Evolutionary conservation across 2,888 invertebrate species (phyloP).

Genomic region (Pammene aurita): DNA sequence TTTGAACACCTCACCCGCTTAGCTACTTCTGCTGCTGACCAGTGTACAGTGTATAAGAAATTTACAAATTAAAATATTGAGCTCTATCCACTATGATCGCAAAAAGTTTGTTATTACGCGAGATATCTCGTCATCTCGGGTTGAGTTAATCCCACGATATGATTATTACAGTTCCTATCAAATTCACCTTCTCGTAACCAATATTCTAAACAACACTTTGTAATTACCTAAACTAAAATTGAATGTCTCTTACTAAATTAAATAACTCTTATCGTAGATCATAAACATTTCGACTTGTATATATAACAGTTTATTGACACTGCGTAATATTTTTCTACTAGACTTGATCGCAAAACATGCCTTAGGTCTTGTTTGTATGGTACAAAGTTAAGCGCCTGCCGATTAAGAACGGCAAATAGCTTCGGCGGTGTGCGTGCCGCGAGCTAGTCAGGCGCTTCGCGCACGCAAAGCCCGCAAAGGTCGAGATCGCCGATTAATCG

Average conservation of each 20-base stretch:
- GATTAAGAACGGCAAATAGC: conserved; percentile 60
- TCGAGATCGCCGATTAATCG: conserved; percentile 73
- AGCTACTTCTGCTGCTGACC: too few species aligned
- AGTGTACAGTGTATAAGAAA: too few species aligned
- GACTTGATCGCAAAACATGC: not conserved
- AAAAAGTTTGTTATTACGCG: too few species aligned
- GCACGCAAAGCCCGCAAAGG: conserved; percentile 80
- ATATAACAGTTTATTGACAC: conserved; percentile 23
- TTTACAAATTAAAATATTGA: too few species aligned
- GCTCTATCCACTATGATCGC: too few species aligned
- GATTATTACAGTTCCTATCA: too few species aligned
- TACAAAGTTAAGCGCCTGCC: conserved; percentile 60
- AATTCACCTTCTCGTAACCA: not conserved
- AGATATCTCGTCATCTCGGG: too few species aligned
- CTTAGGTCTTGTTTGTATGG: conserved; percentile 9
- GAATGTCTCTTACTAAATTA: not conserved
- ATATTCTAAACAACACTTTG: conserved; percentile 9
- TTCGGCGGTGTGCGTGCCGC: conserved; percentile 62
- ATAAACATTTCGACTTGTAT: conserved; percentile 12
- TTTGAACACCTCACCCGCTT: too few species aligned
- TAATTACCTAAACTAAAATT: conserved; percentile 1
- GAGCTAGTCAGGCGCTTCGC: conserved; percentile 67
- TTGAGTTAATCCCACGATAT: too few species aligned
- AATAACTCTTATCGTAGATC: conserved; percentile 11
- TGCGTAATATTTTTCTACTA: not conserved